Evolutionary conservation across 2,797 vertebrate genomes (phyloP), one percentile per base, ranked within the genome.

Genomic region (Myripristis murdjan): DNA sequence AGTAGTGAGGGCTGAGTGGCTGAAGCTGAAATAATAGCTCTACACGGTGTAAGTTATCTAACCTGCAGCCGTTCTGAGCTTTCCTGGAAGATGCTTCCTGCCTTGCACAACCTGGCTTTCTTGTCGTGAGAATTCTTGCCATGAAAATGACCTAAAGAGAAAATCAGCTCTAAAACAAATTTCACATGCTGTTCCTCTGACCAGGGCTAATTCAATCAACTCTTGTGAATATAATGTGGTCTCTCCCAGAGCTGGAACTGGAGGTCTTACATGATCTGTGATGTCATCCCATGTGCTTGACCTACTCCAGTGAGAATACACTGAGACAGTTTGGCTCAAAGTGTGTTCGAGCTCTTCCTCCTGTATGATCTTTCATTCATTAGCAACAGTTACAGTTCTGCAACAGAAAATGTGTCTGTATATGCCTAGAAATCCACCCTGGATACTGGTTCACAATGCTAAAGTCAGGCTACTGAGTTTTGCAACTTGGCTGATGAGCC

Each of bases 181-280:
- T 31, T 18, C 28, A 33, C 23, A 63, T 43, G 14, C 51, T 54
- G 46, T 1, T 9, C 28, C 33, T 59, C 35, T 55, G 41, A 49
- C 10, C 0, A 8, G 0, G 0, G n/a, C 41, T 31, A 49, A 63
- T 61, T 41, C 31, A 41, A 37, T 31, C 54, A 52, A 6, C 54
- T n/a, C 60, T 48, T 63, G 47, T 35, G 48, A 73, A 55, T 46
- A 44, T 52, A 63, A 31, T 58, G 56, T 23, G 28, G 44, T 44
- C 18, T 22, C 28, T 33, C 26, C 56, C 51, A 16, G 14, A 14
- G 35, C 37, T 70, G 10, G 15, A 28, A 15, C 22, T 23, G 6
- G 23, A 51, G 48, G 16, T 1, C 22, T 8, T 16, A 52, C 9
- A 14, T 41, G 14, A 41, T 41, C 39, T 41, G 39, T 41, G 14